These are phyloP conservation scores for Trachelus stipa DNA, from an alignment of 2,888 invertebrate genomes.

Conservation along the genomic window DNA sequence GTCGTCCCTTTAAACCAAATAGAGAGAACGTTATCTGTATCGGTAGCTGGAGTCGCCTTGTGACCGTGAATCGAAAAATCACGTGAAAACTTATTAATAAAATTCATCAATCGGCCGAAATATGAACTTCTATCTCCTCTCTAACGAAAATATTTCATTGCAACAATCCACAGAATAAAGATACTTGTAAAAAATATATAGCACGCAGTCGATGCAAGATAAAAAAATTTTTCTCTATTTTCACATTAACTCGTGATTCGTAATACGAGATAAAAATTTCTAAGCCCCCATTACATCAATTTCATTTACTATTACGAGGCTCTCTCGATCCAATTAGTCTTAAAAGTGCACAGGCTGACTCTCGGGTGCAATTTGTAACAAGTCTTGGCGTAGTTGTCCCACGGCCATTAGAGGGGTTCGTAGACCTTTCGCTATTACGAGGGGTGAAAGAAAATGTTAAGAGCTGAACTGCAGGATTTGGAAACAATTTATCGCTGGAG, in stretches of 20 bases:
- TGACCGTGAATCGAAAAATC: too few species aligned
- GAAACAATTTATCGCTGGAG: neutral
- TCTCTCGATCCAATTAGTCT: neutral
- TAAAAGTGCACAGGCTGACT: neutral
- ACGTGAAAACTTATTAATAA: too few species aligned
- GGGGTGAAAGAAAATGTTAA: neutral
- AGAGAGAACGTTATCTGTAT: too few species aligned
- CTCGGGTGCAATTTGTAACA: neutral
- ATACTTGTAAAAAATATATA: neutral
- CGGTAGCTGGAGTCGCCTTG: too few species aligned
- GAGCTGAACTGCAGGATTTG: neutral
- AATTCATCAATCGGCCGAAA: too few species aligned
- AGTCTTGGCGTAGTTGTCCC: neutral
- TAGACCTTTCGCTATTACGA: neutral
- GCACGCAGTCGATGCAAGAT: neutral
- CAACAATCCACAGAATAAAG: too few species aligned
- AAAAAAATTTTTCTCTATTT: neutral
- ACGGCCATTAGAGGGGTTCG: neutral
- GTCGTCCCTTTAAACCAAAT: too few species aligned
- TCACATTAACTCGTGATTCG: neutral
- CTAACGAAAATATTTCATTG: too few species aligned
- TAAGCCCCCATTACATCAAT: neutral
- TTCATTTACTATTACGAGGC: neutral
- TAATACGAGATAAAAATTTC: neutral
- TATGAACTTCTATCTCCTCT: too few species aligned